A percentile compares a stretch with the other conserved stretches of the same genome.
These are phyloP conservation scores for Chaetura pelagica DNA, from an alignment of 2,113 vertebrate genomes.

Conservation along the genomic window DNA sequence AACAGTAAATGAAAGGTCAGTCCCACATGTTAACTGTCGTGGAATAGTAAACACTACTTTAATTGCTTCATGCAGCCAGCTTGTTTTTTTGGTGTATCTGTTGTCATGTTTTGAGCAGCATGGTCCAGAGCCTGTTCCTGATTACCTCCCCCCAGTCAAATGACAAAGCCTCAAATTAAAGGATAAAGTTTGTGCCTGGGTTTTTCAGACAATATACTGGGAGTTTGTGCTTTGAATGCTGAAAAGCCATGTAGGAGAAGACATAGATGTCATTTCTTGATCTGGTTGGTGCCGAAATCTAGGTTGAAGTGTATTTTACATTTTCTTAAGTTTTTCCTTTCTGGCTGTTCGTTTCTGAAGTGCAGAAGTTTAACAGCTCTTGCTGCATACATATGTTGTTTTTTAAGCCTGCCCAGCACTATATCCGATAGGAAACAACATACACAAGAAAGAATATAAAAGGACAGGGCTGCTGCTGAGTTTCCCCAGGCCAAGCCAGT, in stretches of 20 bases:
- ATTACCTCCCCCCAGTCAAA: background rate
- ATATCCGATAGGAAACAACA: background rate
- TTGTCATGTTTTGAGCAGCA: conserved; percentile 37
- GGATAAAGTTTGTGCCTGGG: conserved; percentile 12
- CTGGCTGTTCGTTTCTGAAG: background rate
- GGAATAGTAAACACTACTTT: conserved; percentile 26
- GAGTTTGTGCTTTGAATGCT: background rate
- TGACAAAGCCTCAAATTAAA: conserved; percentile 53
- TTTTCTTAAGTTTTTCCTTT: background rate
- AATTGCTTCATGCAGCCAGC: conserved; percentile 35
- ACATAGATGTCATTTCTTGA: background rate
- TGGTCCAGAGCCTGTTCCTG: conserved; percentile 6
- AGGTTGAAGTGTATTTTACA: background rate
- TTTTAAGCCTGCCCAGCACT: background rate
- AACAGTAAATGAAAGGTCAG: conserved; percentile 64
- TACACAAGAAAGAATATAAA: background rate
- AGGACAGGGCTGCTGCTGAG: background rate
- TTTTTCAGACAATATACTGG: background rate
- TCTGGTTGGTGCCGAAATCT: background rate
- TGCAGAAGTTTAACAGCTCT: background rate
- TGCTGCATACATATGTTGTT: background rate
- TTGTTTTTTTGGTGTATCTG: conserved; percentile 14
- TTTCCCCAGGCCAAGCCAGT: background rate
- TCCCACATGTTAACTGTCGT: conserved; percentile 35
- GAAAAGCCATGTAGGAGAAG: accelerated